Conservation (phyloP, 2,113 vertebrate species). For the Elanus axillaris region DNA sequence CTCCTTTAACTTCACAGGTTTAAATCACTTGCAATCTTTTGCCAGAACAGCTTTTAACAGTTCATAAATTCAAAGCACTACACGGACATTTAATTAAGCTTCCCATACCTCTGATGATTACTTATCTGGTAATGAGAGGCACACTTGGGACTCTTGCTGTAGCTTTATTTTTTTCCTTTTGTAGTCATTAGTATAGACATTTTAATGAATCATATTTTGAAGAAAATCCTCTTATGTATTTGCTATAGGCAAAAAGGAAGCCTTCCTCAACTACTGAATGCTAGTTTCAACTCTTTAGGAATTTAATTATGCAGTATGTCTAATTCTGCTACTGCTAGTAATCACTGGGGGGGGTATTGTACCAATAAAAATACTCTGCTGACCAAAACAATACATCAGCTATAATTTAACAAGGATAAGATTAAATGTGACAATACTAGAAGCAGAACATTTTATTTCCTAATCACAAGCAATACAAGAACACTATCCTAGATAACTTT, state of each 20-base stretch:
- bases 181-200: conserved; percentile 10
- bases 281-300: not conserved
- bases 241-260: conserved; percentile 25
- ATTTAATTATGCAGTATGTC: not conserved
- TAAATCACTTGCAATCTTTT: conserved; percentile 10
- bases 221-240: conserved; percentile 29
- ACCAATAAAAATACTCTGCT: not conserved
- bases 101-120: conserved; percentile 32
- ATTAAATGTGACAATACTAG: not conserved
- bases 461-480: not conserved
- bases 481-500: not conserved
- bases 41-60: conserved; percentile 23
- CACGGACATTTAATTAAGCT: conserved; percentile 36
- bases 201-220: conserved; percentile 35
- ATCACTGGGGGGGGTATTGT: not conserved
- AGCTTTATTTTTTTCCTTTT: not conserved
- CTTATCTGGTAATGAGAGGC: conserved; percentile 42
- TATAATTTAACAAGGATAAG: not conserved
- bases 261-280: not conserved
- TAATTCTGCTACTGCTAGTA: not conserved
- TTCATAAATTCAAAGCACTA: conserved; percentile 13
- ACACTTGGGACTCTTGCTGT: not conserved
- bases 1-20: not conserved
- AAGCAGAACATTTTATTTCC: not conserved
- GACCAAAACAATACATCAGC: conserved; percentile 1